Evolutionary conservation across 2,888 invertebrate species (phyloP).

Genomic region (Eristalis tenax): DNA sequence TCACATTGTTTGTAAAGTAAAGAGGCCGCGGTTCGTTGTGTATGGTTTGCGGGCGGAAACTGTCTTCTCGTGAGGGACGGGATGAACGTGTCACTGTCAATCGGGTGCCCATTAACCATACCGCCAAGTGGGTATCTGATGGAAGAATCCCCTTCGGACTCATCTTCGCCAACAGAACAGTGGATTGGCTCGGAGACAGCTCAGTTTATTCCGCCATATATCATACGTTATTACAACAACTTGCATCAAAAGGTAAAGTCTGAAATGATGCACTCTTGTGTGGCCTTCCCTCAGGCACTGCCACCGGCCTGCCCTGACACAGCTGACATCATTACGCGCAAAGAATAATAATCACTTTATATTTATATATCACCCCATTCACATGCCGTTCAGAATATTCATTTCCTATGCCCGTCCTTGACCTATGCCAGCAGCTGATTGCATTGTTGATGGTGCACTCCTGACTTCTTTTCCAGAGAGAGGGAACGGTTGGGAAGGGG

Average conservation of each 20-base stretch:
- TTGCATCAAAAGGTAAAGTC: conserved; percentile 79
- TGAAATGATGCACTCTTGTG: conserved; percentile 18
- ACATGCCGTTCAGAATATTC: conserved; percentile 66
- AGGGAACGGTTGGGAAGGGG: not conserved
- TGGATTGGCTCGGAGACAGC: conserved; percentile 88
- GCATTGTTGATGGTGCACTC: conserved; percentile 64
- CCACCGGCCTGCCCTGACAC: conserved; percentile 34
- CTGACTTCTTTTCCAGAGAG: conserved; percentile 41
- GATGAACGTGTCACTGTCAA: conserved; percentile 37
- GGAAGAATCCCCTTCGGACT: conserved; percentile 73
- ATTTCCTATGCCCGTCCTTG: conserved; percentile 71
- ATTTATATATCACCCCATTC: conserved; percentile 56
- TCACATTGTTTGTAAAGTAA: conserved; percentile 4
- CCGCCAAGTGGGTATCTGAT: conserved; percentile 60
- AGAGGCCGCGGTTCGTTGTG: conserved; percentile 16
- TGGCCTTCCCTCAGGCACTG: conserved; percentile 35
- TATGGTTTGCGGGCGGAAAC: conserved; percentile 28
- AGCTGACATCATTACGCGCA: conserved; percentile 49
- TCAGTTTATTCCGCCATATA: conserved; percentile 84
- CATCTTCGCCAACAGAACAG: conserved; percentile 76
- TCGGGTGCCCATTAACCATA: conserved; percentile 31
- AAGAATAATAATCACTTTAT: conserved; percentile 56
- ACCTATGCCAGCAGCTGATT: conserved; percentile 70
- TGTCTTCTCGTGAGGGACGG: conserved; percentile 37
- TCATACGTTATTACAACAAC: conserved; percentile 86